These are phyloP conservation scores for Hippocampus mohnikei DNA, from an alignment of 2,113 vertebrate species.

Conservation along the genomic window DNA sequence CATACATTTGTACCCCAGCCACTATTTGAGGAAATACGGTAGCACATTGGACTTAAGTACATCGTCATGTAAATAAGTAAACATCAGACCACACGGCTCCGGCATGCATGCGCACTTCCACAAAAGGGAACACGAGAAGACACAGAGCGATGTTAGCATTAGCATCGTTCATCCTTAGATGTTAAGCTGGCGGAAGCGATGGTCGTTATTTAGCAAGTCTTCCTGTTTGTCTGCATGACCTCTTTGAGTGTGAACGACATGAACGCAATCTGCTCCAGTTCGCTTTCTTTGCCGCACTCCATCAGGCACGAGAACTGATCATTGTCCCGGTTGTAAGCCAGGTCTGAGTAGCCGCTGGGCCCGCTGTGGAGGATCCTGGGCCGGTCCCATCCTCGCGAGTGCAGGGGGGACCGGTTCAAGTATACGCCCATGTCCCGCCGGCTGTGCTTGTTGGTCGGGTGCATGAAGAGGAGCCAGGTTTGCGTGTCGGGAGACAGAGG, in stretches of 20 bases:
- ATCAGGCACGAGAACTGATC: slow-evolving; percentile 82
- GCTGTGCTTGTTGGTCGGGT: slow-evolving; percentile 72
- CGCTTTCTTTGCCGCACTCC: slow-evolving; percentile 78
- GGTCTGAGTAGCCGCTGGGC: slow-evolving; percentile 87
- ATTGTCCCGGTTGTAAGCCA: slow-evolving; percentile 75
- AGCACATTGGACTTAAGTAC: slow-evolving; percentile 43
- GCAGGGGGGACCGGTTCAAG: slow-evolving; percentile 75
- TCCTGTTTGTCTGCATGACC: slow-evolving; percentile 58
- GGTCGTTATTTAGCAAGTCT: slow-evolving; percentile 30
- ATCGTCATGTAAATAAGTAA: slow-evolving; percentile 47
- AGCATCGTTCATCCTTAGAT: slow-evolving; percentile 31
- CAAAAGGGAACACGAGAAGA: slow-evolving; percentile 41
- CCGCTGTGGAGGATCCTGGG: slow-evolving; percentile 80
- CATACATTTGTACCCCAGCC: neutral
- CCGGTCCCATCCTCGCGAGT: slow-evolving; percentile 63
- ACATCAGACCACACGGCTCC: slow-evolving; percentile 49
- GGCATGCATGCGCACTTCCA: slow-evolving; percentile 58
- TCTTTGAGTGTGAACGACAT: slow-evolving; percentile 66
- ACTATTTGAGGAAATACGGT: neutral
- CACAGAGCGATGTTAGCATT: slow-evolving; percentile 55
- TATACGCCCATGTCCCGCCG: slow-evolving; percentile 83
- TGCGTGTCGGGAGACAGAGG: slow-evolving; percentile 59
- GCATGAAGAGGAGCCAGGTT: slow-evolving; percentile 85
- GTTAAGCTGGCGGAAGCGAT: slow-evolving; percentile 21
- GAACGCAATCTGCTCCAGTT: slow-evolving; percentile 73